Conservation (phyloP, 1,140 invertebrate species). For the Drosophila kohkoa region DNA sequence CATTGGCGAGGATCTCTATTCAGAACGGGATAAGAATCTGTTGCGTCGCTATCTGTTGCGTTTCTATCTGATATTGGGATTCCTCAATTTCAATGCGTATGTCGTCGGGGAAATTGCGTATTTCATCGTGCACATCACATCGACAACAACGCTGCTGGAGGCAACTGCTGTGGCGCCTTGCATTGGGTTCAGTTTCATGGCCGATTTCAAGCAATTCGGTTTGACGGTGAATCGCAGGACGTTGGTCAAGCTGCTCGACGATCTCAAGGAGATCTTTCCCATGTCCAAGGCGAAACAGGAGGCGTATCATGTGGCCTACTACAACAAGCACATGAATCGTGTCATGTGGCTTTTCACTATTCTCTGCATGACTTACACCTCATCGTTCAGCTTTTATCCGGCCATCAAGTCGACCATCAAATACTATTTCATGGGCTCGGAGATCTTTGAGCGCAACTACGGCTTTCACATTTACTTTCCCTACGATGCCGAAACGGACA, state of each 20-base stretch:
- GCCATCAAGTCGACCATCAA: conserved; percentile 68
- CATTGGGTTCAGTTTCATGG: conserved; percentile 75
- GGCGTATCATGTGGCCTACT: conserved; percentile 59
- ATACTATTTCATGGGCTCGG: conserved; percentile 64
- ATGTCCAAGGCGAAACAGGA: conserved; percentile 37
- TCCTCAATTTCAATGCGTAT: conserved; percentile 72
- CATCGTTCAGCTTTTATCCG: conserved; percentile 76
- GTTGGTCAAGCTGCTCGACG: conserved; percentile 57
- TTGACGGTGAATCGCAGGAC: conserved; percentile 55
- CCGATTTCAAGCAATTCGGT: conserved; percentile 74
- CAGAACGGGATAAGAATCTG: conserved; percentile 57
- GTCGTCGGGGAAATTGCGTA: conserved; percentile 73
- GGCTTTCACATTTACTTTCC: conserved; percentile 69
- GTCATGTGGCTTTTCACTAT: conserved; percentile 70
- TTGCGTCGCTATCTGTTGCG: conserved; percentile 57
- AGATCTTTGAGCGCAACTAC: conserved; percentile 74
- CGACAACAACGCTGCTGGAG: conserved; percentile 67
- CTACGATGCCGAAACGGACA: conserved; percentile 64
- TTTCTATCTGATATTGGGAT: conserved; percentile 57
- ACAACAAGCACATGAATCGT: conserved; percentile 62
- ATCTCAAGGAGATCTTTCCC: conserved; percentile 62
- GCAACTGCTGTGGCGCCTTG: conserved; percentile 72
- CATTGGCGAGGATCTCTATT: conserved; percentile 74
- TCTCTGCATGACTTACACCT: conserved; percentile 73
- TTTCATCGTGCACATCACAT: conserved; percentile 69